These are phyloP conservation scores for Lasioglossum lativentre DNA, from an alignment of 2,888 invertebrate species.

Conservation along the genomic window DNA sequence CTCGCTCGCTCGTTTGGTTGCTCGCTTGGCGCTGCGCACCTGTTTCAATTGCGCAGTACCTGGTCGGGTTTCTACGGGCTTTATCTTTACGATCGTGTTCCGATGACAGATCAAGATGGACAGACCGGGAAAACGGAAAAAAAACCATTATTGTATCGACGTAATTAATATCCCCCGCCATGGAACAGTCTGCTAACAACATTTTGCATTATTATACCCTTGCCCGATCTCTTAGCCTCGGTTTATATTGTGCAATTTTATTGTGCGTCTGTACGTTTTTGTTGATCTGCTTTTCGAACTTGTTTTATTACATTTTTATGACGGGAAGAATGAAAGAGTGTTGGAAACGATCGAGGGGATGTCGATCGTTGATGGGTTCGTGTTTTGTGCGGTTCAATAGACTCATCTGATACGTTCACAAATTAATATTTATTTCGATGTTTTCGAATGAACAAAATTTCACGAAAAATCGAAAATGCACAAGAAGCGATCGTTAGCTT, in stretches of 20 bases:
- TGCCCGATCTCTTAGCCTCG: neutral
- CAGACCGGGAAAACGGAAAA: neutral
- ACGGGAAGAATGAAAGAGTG: neutral
- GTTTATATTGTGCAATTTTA: neutral
- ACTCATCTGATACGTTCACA: too few species aligned
- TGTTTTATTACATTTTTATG: neutral
- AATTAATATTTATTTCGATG: too few species aligned
- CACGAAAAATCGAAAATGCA: too few species aligned
- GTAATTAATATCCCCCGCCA: neutral
- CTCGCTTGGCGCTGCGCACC: conserved; percentile 9
- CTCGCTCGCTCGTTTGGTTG: neutral
- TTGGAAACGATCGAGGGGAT: too few species aligned
- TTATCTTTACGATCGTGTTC: neutral
- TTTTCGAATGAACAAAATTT: too few species aligned
- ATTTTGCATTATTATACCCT: neutral
- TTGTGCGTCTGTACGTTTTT: neutral
- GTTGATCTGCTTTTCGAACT: neutral
- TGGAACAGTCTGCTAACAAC: neutral
- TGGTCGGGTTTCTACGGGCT: neutral
- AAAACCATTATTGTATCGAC: neutral
- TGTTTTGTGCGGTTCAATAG: too few species aligned
- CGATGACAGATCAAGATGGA: conserved; percentile 4
- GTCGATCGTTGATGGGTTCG: too few species aligned
- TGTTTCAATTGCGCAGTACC: conserved; percentile 7
- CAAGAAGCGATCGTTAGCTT: too few species aligned